These are phyloP conservation scores for Tychaedon coryphoeus DNA, from an alignment of 2,113 vertebrate genomes.

Conservation along the genomic window DNA sequence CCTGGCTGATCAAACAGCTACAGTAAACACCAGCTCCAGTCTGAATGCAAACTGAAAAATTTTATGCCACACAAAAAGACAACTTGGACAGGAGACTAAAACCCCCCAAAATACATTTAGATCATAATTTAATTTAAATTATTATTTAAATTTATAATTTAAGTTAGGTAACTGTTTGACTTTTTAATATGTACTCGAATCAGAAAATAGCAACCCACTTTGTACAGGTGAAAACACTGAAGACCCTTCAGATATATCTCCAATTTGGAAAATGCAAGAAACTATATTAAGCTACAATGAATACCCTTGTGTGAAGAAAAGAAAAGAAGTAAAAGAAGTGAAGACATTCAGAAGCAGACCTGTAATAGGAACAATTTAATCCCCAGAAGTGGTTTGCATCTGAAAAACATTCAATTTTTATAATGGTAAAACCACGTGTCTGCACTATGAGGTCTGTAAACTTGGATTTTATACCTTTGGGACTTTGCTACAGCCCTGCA, in stretches of 20 bases:
- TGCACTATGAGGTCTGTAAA: background rate
- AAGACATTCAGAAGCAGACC: background rate
- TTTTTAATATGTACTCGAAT: background rate
- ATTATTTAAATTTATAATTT: background rate
- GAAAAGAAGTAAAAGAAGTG: background rate
- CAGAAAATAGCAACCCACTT: background rate
- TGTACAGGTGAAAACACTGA: background rate
- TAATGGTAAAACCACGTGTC: background rate
- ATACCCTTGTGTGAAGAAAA: background rate
- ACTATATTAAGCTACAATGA: background rate
- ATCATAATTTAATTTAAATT: background rate
- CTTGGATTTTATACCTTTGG: background rate
- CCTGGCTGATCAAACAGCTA: background rate
- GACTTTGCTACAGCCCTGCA: background rate
- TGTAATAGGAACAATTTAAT: background rate
- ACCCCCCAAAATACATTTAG: background rate
- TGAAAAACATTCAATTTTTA: background rate
- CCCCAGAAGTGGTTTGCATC: background rate
- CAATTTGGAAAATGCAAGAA: background rate
- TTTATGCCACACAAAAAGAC: background rate
- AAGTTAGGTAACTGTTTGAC: background rate
- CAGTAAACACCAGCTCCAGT: background rate
- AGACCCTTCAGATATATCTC: background rate
- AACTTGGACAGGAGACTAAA: background rate
- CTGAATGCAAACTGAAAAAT: background rate